Percentiles rank a stretch among this genome's conserved stretches.
These are phyloP conservation scores for Hemibagrus wyckioides DNA, from an alignment of 2,113 vertebrate genomes.

Conservation along the genomic window DNA sequence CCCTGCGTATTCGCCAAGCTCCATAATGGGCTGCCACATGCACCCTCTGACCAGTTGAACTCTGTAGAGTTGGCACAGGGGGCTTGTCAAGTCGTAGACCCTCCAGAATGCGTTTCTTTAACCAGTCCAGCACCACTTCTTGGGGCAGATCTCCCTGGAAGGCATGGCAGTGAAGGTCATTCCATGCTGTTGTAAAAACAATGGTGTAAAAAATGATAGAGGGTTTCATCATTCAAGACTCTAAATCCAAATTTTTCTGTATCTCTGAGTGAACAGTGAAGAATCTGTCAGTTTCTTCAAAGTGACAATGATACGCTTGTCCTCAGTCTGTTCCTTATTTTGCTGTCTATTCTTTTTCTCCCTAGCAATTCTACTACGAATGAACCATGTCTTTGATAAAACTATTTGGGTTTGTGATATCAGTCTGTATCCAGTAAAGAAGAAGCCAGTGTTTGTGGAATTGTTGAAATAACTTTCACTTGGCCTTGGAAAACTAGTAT, in stretches of 20 bases:
- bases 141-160: conserved; percentile 54
- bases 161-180: conserved; percentile 36
- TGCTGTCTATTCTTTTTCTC: not conserved
- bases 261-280: not conserved
- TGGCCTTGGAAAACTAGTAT: conserved; percentile 38
- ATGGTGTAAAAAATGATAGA: conserved; percentile 48
- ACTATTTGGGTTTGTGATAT: conserved; percentile 47
- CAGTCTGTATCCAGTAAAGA: conserved; percentile 9
- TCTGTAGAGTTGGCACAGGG: conserved; percentile 32
- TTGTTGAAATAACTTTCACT: not conserved
- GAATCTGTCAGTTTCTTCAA: not conserved
- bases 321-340: not conserved
- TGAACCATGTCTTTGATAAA: not conserved
- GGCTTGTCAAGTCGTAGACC: conserved; percentile 62
- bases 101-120: conserved; percentile 64
- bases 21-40: conserved; percentile 60
- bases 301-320: not conserved
- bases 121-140: conserved; percentile 62
- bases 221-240: not conserved
- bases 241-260: not conserved
- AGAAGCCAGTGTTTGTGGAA: conserved; percentile 1
- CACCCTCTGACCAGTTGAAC: not conserved
- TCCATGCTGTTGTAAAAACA: conserved; percentile 56
- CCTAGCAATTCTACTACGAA: not conserved
- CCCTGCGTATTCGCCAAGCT: conserved; percentile 55